These are phyloP conservation scores for Danionella dracula DNA, from an alignment of 2,797 vertebrate genomes.

Conservation along the genomic window DNA sequence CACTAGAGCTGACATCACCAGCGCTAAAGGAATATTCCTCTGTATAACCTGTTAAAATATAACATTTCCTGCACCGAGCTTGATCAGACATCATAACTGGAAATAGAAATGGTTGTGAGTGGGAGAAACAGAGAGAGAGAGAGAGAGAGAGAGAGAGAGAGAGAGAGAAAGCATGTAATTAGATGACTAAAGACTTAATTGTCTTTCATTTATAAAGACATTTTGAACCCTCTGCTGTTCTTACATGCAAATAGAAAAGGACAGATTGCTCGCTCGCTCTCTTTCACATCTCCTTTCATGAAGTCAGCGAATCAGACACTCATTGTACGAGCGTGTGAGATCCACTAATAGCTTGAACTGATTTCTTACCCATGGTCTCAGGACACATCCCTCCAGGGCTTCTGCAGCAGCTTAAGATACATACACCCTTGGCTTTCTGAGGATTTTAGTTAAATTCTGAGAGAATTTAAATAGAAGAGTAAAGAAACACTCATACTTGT, in stretches of 20 bases:
- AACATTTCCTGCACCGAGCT: neutral
- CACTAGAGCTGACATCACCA: neutral
- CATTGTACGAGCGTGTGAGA: constrained; percentile 42
- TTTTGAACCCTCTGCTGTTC: constrained; percentile 43
- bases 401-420: neutral
- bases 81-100: constrained; percentile 15
- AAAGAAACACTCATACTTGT: no score
- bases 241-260: constrained; percentile 48
- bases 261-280: constrained; percentile 1
- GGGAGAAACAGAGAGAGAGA: neutral
- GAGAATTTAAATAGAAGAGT: no score
- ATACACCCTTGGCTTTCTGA: no score
- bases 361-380: constrained; percentile 24
- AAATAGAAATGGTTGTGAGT: constrained; percentile 26
- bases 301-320: constrained; percentile 31
- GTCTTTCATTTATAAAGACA: constrained; percentile 31
- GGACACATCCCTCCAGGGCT: constrained; percentile 22
- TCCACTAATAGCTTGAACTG: constrained; percentile 37
- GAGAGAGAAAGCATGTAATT: constrained; percentile 29
- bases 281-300: constrained; percentile 40
- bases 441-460: no score
- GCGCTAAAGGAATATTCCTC: neutral
- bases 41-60: neutral
- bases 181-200: constrained; percentile 40
- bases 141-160: neutral